A percentile compares a stretch with the other conserved stretches of the same genome.
These are phyloP conservation scores for Cylas formicarius DNA, from an alignment of 1,140 invertebrate genomes.

Conservation along the genomic window DNA sequence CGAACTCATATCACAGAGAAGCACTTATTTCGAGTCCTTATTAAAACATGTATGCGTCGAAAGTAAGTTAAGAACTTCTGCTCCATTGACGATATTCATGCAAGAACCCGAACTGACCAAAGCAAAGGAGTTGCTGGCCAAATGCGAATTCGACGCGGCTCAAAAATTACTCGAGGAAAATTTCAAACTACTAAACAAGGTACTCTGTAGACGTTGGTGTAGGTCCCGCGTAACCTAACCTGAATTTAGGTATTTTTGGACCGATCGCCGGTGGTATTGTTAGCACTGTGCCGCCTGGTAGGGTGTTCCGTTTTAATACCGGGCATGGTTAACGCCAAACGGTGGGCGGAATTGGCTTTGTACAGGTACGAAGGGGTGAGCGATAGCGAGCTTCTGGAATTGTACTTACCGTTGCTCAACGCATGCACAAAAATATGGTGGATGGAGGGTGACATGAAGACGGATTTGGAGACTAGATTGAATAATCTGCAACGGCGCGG, in stretches of 20 bases:
- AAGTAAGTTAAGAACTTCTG: conserved; percentile 52
- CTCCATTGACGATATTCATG: conserved; percentile 58
- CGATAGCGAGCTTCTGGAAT: conserved; percentile 55
- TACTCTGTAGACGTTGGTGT: conserved; percentile 4
- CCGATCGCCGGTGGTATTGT: conserved; percentile 56
- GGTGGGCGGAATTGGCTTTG: conserved; percentile 63
- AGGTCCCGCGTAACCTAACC: not conserved
- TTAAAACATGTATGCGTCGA: conserved; percentile 53
- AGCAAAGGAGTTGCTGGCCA: conserved; percentile 52
- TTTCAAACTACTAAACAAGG: conserved; percentile 66
- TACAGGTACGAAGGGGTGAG: conserved; percentile 57
- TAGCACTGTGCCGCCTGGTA: conserved; percentile 64
- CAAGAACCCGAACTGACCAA: conserved; percentile 57
- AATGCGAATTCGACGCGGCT: conserved; percentile 56
- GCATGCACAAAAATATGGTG: conserved; percentile 60
- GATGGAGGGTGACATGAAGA: conserved; percentile 55
- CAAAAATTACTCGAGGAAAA: conserved; percentile 59
- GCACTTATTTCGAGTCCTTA: conserved; percentile 62
- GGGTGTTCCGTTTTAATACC: conserved; percentile 49
- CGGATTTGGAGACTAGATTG: conserved; percentile 52
- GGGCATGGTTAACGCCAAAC: conserved; percentile 51
- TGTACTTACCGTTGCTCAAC: conserved; percentile 64
- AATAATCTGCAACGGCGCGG: conserved; percentile 52
- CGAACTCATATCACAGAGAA: conserved; percentile 60
- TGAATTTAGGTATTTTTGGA: conserved; percentile 58